These are phyloP conservation scores for Brachymystax lenok DNA, from an alignment of 2,797 vertebrate species.

Conservation along the genomic window DNA sequence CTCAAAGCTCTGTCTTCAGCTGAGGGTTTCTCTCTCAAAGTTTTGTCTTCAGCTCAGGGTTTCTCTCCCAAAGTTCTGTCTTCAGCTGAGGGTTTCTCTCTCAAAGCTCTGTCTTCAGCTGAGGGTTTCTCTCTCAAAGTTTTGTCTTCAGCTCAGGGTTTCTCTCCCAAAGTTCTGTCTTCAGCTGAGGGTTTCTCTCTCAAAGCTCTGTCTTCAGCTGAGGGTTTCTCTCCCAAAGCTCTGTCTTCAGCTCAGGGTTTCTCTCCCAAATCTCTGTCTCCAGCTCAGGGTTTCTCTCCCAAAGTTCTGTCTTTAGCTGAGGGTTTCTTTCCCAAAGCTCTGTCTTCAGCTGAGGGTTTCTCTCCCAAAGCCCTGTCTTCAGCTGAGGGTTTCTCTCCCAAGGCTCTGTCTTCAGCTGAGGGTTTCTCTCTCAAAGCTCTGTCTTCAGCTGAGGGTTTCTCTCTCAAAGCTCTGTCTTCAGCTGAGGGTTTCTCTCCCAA, in stretches of 20 bases:
- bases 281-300: slow-evolving; percentile 49
- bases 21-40: background rate
- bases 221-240: slow-evolving; percentile 3
- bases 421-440: no score
- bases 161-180: background rate
- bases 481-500: no score
- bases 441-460: no score
- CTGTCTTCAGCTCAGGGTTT: slow-evolving; percentile 24
- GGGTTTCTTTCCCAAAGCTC: slow-evolving; percentile 35
- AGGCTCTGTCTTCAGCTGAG: no score
- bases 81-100: slow-evolving; percentile 50
- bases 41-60: slow-evolving; percentile 23
- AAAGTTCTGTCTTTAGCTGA: background rate
- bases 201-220: no score
- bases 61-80: no score
- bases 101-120: no score
- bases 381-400: slow-evolving; percentile 23
- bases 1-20: background rate
- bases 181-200: slow-evolving; percentile 32
- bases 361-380: slow-evolving; percentile 11
- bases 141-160: slow-evolving; percentile 24
- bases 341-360: slow-evolving; percentile 50
- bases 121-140: slow-evolving; percentile 40
- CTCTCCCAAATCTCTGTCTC: no score
- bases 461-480: no score